Evolutionary conservation across 2,113 vertebrate genomes (phyloP).

Genomic region (Progne subis): DNA sequence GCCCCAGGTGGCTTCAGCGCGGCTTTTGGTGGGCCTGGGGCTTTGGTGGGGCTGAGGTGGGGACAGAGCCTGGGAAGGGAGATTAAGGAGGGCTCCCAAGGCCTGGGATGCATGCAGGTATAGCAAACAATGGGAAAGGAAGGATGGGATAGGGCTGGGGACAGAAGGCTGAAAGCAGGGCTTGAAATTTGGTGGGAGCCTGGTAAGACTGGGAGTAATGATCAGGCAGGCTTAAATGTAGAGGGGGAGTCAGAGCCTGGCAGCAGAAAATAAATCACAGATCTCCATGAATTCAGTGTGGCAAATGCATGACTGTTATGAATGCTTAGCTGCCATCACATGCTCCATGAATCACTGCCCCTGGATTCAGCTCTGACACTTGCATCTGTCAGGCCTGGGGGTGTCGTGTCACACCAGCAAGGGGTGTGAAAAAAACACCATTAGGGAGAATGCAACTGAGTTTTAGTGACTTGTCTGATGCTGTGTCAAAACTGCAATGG

Average conservation of each 20-base stretch:
- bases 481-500: background rate
- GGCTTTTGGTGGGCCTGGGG: background rate
- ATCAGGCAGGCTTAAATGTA: background rate
- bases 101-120: accelerated
- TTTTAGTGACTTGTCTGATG: background rate
- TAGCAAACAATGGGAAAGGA: background rate
- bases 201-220: background rate
- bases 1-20: background rate
- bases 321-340: background rate
- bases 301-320: background rate
- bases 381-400: background rate
- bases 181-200: background rate
- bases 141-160: background rate
- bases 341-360: background rate
- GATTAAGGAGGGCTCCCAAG: background rate
- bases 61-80: background rate
- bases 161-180: background rate
- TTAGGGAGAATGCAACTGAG: background rate
- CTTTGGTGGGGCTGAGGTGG: background rate
- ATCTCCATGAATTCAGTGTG: background rate
- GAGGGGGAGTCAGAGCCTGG: background rate
- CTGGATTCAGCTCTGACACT: background rate
- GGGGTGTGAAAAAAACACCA: background rate
- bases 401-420: background rate
- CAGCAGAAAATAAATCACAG: background rate